Evolutionary conservation across 2,888 invertebrate genomes (phyloP).

Genomic region (Leptopterna dolabrata): DNA sequence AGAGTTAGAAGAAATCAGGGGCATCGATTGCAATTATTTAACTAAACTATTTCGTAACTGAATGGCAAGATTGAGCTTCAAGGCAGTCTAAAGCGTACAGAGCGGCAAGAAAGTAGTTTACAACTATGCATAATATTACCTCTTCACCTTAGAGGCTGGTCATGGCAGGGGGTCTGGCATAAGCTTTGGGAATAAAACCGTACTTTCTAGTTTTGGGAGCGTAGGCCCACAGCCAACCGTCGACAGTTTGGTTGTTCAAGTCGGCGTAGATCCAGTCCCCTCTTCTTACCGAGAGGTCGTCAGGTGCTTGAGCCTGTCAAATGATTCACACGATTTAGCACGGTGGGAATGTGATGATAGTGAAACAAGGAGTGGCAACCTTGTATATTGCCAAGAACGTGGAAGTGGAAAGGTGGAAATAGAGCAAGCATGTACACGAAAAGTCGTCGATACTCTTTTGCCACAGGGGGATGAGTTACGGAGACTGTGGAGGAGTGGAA

Average conservation of each 20-base stretch:
- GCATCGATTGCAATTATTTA: too few species aligned
- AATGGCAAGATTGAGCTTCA: background rate
- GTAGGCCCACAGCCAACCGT: constrained; percentile 96
- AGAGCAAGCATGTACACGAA: too few species aligned
- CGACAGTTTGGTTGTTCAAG: constrained; percentile 91
- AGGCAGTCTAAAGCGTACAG: background rate
- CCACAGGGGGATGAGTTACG: too few species aligned
- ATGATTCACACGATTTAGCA: background rate
- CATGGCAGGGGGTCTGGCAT: constrained; percentile 92
- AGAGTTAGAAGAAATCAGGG: too few species aligned
- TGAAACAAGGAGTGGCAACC: too few species aligned
- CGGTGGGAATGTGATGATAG: too few species aligned
- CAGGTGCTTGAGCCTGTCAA: constrained; percentile 86
- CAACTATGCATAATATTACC: background rate
- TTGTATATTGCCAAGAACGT: too few species aligned
- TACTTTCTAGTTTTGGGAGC: constrained; percentile 92
- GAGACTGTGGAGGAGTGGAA: too few species aligned
- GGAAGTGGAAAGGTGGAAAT: too few species aligned
- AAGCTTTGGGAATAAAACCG: constrained; percentile 95
- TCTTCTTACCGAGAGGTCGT: constrained; percentile 88
- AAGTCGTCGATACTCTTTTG: too few species aligned
- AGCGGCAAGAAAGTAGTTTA: background rate
- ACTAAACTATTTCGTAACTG: background rate
- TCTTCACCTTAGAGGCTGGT: constrained; percentile 75
- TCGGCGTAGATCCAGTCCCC: constrained; percentile 98